Base-by-base conservation (phyloP, 1,140 invertebrate species). In the Drosophila dunni region DNA sequence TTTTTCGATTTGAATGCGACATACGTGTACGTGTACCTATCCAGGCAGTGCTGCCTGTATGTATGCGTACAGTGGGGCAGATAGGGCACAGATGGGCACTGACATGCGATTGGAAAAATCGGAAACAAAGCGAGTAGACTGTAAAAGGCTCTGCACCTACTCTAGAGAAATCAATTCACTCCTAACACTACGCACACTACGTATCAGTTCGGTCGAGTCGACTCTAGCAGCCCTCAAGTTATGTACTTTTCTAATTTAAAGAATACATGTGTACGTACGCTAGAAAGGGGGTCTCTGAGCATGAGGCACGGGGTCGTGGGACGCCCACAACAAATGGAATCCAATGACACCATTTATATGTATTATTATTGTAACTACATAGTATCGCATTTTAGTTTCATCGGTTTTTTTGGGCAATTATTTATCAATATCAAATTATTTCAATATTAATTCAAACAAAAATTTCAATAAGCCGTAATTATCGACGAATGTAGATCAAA, bases 391-490 rank as follows among this genome's bases (percentile, higher is more conserved):
- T 42, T 71, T 46, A 48, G 70, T 17, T 54, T 38, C 15, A 40
- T 36, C 63, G 54, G 24, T 29, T 29, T 29, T 69, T 79, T 75
- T 54, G 24, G 48, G 42, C 85, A 78, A 84, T 84, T 85, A 88
- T 82, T 86, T 86, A 88, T 89, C 56, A 64, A 56, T 58, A 44
- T 65, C 69, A 74, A 88, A 89, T 86, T 86, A 88, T 89, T 88
- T 89, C 84, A 74, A 89, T 86, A 86, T 86, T 78, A 86, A 86
- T 89, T 79, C 83, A 78, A 80, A 88, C 85, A 89, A 79, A 89
- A 88, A 75, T 84, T 88, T 88, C 83, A 89, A 88, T 88, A 88
- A 89, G 79, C 84, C 80, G 77, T 78, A 88, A 88, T 88, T 88
- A 88, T 89, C 83, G 74, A 77, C 80, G 66, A 79, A 79, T 71